Conservation (phyloP, 2,113 vertebrate genomes). For the Tursiops truncatus region DNA sequence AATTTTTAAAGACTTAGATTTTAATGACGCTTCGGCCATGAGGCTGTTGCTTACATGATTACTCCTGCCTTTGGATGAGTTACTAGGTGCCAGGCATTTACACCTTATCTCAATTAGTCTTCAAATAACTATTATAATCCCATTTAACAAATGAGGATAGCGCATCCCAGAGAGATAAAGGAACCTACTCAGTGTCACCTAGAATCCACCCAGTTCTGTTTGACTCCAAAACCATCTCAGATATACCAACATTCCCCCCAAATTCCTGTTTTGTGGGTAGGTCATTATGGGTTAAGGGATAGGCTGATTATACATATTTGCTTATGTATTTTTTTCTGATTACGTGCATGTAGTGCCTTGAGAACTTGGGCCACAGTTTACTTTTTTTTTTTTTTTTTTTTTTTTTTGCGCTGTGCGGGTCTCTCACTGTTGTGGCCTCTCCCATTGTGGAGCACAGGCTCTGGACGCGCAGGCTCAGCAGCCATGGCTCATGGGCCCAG, state of each 20-base stretch:
- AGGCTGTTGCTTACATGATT: background rate
- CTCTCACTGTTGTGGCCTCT: too few species aligned
- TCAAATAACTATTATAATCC: background rate
- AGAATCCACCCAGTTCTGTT: background rate
- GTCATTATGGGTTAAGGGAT: background rate
- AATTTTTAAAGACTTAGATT: background rate
- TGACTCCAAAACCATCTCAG: background rate
- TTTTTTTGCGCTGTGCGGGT: too few species aligned
- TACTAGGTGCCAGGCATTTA: background rate
- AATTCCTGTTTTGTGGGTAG: background rate
- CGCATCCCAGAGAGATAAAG: background rate
- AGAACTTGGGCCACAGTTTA: background rate
- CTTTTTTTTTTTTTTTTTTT: background rate
- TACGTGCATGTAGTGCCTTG: background rate
- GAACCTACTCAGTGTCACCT: background rate
- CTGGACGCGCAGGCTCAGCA: too few species aligned
- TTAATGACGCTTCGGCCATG: background rate
- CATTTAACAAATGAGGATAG: background rate
- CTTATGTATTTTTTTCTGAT: background rate
- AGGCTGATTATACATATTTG: background rate
- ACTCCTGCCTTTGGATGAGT: background rate
- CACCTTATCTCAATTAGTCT: background rate
- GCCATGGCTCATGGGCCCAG: too few species aligned
- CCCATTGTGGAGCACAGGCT: too few species aligned
- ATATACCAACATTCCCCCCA: background rate